phyloP scores from a whole-genome alignment of 1,140 invertebrate genomes.

The Macrobrachium rosenbergii region DNA sequence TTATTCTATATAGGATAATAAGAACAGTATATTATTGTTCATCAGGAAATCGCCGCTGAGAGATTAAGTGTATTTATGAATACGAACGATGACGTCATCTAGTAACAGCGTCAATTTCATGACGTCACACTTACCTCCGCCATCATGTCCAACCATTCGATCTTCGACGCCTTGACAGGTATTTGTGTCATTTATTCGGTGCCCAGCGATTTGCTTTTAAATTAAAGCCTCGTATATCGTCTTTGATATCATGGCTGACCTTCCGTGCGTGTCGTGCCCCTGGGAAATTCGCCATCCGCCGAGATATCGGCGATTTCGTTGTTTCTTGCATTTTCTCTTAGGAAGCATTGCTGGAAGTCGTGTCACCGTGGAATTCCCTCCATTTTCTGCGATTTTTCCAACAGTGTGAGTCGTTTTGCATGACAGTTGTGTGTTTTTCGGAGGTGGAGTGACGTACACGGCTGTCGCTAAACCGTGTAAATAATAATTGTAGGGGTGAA shows the following conservation, averaged over 20 bases:
- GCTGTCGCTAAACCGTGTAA: neutral
- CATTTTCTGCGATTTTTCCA: neutral
- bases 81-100: conserved; percentile 11
- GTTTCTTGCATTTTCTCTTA: neutral
- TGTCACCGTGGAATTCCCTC: neutral
- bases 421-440: neutral
- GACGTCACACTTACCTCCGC: conserved; percentile 46
- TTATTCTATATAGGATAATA: too few relatives aligned
- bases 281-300: neutral
- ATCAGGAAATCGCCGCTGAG: neutral
- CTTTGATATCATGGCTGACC: too few relatives aligned
- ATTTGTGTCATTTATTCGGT: conserved; percentile 19
- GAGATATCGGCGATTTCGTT: neutral
- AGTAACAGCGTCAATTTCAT: neutral
- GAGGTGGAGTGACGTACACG: neutral
- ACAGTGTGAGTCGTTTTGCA: neutral
- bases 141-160: conserved; percentile 54
- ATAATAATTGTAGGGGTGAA: conserved; percentile 40
- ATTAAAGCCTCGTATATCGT: too few relatives aligned
- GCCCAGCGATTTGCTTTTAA: neutral
- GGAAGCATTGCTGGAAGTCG: neutral
- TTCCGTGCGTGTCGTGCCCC: neutral
- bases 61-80: neutral
- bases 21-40: too few relatives aligned
- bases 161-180: conserved; percentile 58